phyloP scores from a whole-genome alignment of 2,113 vertebrate genomes.

The Xiphias gladius region DNA sequence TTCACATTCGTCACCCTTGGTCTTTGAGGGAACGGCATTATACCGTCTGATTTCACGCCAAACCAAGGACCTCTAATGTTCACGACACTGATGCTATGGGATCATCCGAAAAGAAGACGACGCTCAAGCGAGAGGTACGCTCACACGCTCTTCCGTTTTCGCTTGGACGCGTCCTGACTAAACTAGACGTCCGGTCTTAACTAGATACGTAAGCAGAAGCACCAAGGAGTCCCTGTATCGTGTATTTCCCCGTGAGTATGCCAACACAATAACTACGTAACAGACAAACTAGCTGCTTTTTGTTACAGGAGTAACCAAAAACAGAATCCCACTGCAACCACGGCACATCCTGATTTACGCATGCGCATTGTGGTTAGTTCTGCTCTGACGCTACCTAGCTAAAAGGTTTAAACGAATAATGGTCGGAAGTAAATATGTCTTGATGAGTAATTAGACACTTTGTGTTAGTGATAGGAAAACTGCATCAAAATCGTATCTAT shows the following conservation, averaged over 20 bases:
- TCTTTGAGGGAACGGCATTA: constrained; percentile 40
- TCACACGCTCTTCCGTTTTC: constrained; percentile 54
- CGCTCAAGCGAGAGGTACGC: neutral
- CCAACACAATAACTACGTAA: neutral
- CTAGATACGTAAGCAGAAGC: accelerated
- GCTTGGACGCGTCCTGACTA: neutral
- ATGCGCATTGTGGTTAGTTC: neutral
- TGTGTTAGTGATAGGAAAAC: neutral
- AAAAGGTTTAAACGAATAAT: neutral
- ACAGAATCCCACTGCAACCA: neutral
- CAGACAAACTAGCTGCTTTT: neutral
- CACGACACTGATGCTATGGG: constrained; percentile 62
- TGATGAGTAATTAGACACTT: neutral
- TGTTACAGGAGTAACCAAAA: neutral
- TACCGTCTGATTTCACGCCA: constrained; percentile 44
- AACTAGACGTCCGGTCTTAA: neutral
- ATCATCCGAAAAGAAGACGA: constrained; percentile 36
- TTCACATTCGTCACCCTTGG: constrained; percentile 33
- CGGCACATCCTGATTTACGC: neutral
- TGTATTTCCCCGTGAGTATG: neutral
- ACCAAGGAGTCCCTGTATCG: accelerated
- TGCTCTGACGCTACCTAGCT: neutral
- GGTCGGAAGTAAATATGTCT: neutral
- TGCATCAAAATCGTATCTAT: accelerated
- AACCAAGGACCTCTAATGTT: constrained; percentile 43